Percentiles rank a stretch among this genome's conserved stretches.
Evolutionary conservation across 2,797 vertebrate genomes (phyloP).

Genomic region (Gadopsis marmoratus): DNA sequence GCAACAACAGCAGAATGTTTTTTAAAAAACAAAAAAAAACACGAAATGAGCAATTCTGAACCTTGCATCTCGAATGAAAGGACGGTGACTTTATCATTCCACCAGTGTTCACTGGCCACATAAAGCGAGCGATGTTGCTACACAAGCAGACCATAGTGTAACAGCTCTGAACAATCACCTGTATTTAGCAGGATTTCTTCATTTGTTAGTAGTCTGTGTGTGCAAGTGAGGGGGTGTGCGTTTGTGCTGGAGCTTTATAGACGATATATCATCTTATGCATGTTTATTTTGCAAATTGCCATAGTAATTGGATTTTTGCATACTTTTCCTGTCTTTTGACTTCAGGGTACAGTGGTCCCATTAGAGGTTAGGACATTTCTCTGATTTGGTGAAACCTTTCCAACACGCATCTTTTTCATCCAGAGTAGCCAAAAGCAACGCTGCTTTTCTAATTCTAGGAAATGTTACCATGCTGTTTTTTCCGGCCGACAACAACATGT

Average conservation of each 20-base stretch:
- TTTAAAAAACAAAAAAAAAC: background rate
- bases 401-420: background rate
- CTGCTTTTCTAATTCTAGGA: background rate
- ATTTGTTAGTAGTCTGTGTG: background rate
- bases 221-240: conserved; percentile 1
- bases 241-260: conserved; percentile 3
- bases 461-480: background rate
- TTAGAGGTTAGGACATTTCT: background rate
- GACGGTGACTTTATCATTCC: background rate
- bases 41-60: background rate
- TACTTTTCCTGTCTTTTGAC: background rate
- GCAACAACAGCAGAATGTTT: accelerated
- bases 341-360: background rate
- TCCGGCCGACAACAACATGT: background rate
- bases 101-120: background rate
- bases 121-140: background rate
- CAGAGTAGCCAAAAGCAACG: background rate
- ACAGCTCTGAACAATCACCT: conserved; percentile 11
- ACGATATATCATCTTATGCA: background rate
- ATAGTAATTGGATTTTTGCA: background rate
- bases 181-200: background rate
- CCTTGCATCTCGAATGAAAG: background rate
- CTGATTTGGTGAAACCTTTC: background rate
- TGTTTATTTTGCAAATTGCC: conserved; percentile 1
- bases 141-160: background rate